These are phyloP conservation scores for Girardinus metallicus DNA, from an alignment of 2,797 vertebrate species.

Conservation along the genomic window DNA sequence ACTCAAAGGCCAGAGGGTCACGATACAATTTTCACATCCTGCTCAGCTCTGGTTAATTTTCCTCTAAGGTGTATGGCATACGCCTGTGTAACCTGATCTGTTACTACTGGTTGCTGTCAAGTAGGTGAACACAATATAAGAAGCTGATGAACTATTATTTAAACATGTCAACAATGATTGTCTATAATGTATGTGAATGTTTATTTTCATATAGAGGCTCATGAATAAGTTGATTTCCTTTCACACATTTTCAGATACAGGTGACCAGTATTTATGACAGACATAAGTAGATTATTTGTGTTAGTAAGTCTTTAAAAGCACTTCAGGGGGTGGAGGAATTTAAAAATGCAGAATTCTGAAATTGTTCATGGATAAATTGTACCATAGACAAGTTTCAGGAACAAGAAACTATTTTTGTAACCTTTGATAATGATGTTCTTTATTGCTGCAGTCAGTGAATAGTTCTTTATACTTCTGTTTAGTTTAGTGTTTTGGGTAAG, in stretches of 20 bases:
- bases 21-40: slow-evolving; percentile 23
- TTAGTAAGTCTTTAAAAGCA: neutral
- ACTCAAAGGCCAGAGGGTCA: slow-evolving; percentile 59
- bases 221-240: neutral
- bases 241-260: neutral
- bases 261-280: neutral
- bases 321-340: neutral
- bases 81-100: neutral
- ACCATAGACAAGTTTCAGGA: neutral
- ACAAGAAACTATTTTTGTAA: neutral
- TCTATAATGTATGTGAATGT: no score
- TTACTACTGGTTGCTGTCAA: slow-evolving; percentile 1
- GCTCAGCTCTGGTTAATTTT: slow-evolving; percentile 14
- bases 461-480: neutral
- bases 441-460: neutral
- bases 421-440: neutral
- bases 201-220: neutral
- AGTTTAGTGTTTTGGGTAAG: neutral
- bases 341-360: neutral
- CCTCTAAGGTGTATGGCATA: slow-evolving; percentile 15
- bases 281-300: neutral
- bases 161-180: neutral
- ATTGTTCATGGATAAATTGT: neutral
- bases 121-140: neutral
- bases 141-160: neutral